A percentile compares a stretch with the other conserved stretches of the same genome.
phyloP scores from a whole-genome alignment of 2,888 invertebrate genomes.

The Julus scandinavius region DNA sequence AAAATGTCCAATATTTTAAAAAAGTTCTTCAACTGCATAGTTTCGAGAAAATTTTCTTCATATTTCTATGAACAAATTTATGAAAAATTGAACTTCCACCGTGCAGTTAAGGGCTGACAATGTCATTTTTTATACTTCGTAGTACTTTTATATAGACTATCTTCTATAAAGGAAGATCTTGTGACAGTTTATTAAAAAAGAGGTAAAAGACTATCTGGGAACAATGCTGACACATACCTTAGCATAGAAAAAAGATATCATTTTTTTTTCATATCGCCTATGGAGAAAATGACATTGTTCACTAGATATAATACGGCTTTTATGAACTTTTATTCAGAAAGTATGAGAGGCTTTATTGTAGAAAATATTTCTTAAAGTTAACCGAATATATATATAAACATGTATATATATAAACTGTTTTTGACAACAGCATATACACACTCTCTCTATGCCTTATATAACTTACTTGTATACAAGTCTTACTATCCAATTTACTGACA shows the following conservation, averaged over 20 bases:
- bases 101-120: background rate
- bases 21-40: background rate
- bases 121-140: background rate
- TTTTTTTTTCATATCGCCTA: background rate
- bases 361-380: background rate
- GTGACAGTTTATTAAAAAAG: conserved; percentile 26
- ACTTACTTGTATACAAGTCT: background rate
- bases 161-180: background rate
- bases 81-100: background rate
- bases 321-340: conserved; percentile 21
- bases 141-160: background rate
- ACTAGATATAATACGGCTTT: background rate
- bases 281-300: conserved; percentile 20
- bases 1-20: too few relatives aligned
- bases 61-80: background rate
- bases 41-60: background rate
- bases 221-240: conserved; percentile 23
- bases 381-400: too few relatives aligned
- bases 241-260: background rate
- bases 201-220: background rate
- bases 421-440: background rate
- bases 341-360: background rate
- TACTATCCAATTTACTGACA: conserved; percentile 8
- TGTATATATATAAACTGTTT: background rate
- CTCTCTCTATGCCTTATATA: background rate